These are phyloP conservation scores for Sebastes dallii DNA, from an alignment of 2,797 vertebrate species.

Conservation along the genomic window DNA sequence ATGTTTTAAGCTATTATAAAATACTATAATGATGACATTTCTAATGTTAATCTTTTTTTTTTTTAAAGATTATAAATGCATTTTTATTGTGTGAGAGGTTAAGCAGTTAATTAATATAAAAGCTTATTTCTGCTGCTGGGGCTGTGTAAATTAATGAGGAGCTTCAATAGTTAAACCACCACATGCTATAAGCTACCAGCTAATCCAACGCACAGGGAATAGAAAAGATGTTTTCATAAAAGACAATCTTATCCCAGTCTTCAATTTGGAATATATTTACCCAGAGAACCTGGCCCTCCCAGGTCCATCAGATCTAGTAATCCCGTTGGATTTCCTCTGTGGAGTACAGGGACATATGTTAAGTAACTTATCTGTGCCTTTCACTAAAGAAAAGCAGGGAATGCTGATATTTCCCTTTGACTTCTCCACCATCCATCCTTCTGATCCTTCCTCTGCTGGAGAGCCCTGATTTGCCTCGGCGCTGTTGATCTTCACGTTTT, in stretches of 20 bases:
- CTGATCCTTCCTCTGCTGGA: conserved; percentile 46
- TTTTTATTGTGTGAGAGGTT: conserved; percentile 1
- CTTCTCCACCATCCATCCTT: conserved; percentile 38
- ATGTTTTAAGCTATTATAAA: not conserved
- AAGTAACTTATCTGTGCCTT: conserved; percentile 42
- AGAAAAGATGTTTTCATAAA: not conserved
- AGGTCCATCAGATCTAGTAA: not conserved
- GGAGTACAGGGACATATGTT: conserved; percentile 29
- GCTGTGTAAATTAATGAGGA: conserved; percentile 42
- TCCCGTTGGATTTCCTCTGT: not conserved
- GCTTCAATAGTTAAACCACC: conserved; percentile 40
- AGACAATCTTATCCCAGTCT: conserved; percentile 5
- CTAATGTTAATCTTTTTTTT: not conserved
- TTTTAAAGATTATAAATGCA: not conserved
- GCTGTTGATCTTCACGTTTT: conserved; percentile 46
- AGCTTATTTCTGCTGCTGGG: conserved; percentile 20
- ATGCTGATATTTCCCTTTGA: conserved; percentile 40
- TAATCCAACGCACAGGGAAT: conserved; percentile 17
- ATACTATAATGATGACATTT: not conserved
- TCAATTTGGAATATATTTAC: conserved; percentile 4
- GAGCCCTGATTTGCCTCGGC: conserved; percentile 43
- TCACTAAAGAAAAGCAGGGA: conserved; percentile 2
- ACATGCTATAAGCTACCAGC: conserved; percentile 24
- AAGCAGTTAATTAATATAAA: conserved; percentile 33
- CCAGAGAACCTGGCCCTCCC: conserved; percentile 6